These are phyloP conservation scores for Ericerus pela DNA, from an alignment of 1,140 invertebrate genomes.

Conservation along the genomic window DNA sequence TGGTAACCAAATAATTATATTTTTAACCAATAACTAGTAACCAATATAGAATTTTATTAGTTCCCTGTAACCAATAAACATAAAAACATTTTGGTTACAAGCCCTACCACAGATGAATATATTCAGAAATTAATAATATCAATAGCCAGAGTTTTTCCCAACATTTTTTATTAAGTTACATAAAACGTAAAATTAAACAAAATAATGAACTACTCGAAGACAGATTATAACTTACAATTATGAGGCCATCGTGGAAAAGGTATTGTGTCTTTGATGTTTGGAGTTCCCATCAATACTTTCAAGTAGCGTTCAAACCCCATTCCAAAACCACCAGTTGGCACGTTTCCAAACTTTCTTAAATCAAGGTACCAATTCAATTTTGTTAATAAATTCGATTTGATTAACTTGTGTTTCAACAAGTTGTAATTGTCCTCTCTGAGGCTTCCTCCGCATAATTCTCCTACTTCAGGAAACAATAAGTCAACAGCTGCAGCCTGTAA, in stretches of 20 bases:
- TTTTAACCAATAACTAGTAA: too few relatives aligned
- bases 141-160: too few relatives aligned
- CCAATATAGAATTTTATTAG: too few relatives aligned
- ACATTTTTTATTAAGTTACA: too few relatives aligned
- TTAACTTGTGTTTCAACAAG: constrained; percentile 37
- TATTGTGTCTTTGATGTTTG: constrained; percentile 83
- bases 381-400: constrained; percentile 24
- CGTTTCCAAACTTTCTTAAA: constrained; percentile 70
- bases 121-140: too few relatives aligned
- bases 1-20: too few relatives aligned
- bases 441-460: constrained; percentile 87
- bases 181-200: too few relatives aligned
- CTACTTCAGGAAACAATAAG: constrained; percentile 69
- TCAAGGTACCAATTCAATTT: constrained; percentile 84
- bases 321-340: constrained; percentile 85
- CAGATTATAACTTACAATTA: constrained; percentile 57
- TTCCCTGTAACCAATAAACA: too few relatives aligned
- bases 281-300: constrained; percentile 59
- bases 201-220: too few relatives aligned
- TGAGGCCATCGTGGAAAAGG: constrained; percentile 89
- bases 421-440: constrained; percentile 69
- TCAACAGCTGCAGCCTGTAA: constrained; percentile 69
- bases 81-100: too few relatives aligned
- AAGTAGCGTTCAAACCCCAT: constrained; percentile 87
- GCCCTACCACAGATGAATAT: too few relatives aligned